Base-by-base conservation (phyloP, 2,113 vertebrate species). In the Rhineura floridana region DNA sequence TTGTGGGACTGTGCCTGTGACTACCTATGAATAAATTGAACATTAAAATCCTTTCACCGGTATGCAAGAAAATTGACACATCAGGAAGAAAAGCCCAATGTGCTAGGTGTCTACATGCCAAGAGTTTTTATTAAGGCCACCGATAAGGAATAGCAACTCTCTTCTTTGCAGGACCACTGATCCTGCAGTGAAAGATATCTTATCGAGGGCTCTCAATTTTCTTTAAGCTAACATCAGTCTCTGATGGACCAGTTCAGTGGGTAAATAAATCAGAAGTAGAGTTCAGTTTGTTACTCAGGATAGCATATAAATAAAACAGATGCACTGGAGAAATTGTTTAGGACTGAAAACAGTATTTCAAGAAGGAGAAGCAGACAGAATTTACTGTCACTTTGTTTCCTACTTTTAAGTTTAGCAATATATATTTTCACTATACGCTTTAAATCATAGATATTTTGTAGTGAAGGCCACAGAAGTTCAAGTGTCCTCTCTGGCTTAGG, bases 321-420 rank as follows among this genome's bases (percentile, higher is more conserved):
- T 19, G 55, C 23, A 69, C 28, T 42, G 36, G 69, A 55, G 21
- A 44, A 33, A 69, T 13, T 72, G 36, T 25, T 33, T 62, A n/a
- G 59, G 55, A 23, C 11, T 78, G 79, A 85, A 86, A 52, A 86
- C 86, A 48, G 91, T 83, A 86, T 91, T 92, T 93, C 50, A 46
- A 59, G 55, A 19, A 17, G 84, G 73, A 77, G 81, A 92, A 77
- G 65, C 69, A 90, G 85, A 82, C 6, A 55, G 83, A 90, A 21
- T 88, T 90, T 73, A 55, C 90, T 86, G 55, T 90, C 30, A 82
- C 46, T 23, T 81, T 72, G 63, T 90, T 94, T 70, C 88, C 86
- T 82, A 75, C 84, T 91, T 92, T 63, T 89, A 46, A 90, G 83
- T 52, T 83, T 67, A 86, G 85, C 62, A 84, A 62, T 44, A 86